Conservation (phyloP, 1,140 invertebrate species). For the Neomicropteryx cornuta region DNA sequence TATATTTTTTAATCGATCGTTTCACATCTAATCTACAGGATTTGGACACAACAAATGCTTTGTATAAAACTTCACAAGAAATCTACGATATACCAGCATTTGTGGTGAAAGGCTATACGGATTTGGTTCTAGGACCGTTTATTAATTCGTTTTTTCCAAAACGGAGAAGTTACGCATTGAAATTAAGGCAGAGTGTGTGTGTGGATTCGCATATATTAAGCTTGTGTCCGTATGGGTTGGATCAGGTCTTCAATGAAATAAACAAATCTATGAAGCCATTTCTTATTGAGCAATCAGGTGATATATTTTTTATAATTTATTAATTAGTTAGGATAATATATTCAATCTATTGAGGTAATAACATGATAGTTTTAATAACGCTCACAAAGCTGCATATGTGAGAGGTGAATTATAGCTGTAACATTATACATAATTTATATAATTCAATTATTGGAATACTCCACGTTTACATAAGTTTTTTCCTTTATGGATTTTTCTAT, state of each 20-base stretch:
- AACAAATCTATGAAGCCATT: slow-evolving; percentile 32
- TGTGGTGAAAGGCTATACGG: slow-evolving; percentile 32
- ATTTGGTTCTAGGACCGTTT: slow-evolving; percentile 30
- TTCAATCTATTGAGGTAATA: slow-evolving; percentile 5
- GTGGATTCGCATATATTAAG: slow-evolving; percentile 13
- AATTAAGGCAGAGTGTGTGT: slow-evolving; percentile 8
- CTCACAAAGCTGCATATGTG: not conserved
- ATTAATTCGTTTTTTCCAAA: slow-evolving; percentile 28
- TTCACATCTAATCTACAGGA: too few species aligned
- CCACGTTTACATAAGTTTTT: not conserved
- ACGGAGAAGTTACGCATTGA: slow-evolving; percentile 25
- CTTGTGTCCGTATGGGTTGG: slow-evolving; percentile 29
- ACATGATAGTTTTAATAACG: not conserved
- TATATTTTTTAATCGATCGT: too few species aligned
- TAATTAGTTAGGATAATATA: slow-evolving; percentile 4
- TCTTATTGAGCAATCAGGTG: slow-evolving; percentile 32
- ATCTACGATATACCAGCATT: slow-evolving; percentile 25
- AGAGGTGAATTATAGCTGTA: too few species aligned
- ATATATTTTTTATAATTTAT: slow-evolving; percentile 6
- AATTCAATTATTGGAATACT: not conserved
- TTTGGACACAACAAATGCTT: not conserved
- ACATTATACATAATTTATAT: not conserved
- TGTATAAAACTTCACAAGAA: slow-evolving; percentile 8
- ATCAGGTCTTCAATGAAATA: slow-evolving; percentile 28
- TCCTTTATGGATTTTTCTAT: too few species aligned